Base-by-base conservation (phyloP, 2,113 vertebrate genomes). In the Callorhinus ursinus region DNA sequence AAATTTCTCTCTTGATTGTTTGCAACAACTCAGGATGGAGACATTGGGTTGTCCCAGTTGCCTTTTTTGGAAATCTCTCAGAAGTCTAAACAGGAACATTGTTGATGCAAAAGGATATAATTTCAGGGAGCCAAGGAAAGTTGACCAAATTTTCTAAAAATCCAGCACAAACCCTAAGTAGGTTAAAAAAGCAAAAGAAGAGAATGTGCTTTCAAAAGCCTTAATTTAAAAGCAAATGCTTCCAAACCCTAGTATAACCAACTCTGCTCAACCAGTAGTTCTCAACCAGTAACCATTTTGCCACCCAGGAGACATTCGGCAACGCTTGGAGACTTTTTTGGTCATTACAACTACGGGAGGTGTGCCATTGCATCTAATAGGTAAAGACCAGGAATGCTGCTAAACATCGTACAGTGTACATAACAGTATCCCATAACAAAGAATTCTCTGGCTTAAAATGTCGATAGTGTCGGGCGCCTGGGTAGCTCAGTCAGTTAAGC, bases 101-200 rank as follows among this genome's bases (percentile, higher is more conserved):
- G 8, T 2, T 57, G 15, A 67, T 63, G 2, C 31, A 92, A 93
- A 97, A 81, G 39, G 28, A 95, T 46, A 14, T 67, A 22, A 74
- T 88, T 97, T 83, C 53, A 69, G 67, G 65, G 36, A 87, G 51
- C 53, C n/a, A 46, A 12, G 15, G n/a, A 74, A 26, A 95, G 21
- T 84, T 80, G 39, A 69, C 8, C 28, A 85, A 80, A 46, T 33
- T 84, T 83, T 80, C 82, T 85, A 97, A 93, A 91, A 93, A n/a
- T 33, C 4, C 1, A 87, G 42, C 5, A 14, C 13, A 84, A 61
- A 49, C 15, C 31, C 51, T 71, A 90, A 88, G 33, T 63, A 63
- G 22, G 18, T 84, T 88, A 31, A 88, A 93, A 65, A 59, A n/a
- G 39, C 5, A 53, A 92, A 92, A 94, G 26, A 46, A 92, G 46